Evolutionary conservation across 2,113 vertebrate genomes (phyloP).

Genomic region (Dasyornis broadbenti): DNA sequence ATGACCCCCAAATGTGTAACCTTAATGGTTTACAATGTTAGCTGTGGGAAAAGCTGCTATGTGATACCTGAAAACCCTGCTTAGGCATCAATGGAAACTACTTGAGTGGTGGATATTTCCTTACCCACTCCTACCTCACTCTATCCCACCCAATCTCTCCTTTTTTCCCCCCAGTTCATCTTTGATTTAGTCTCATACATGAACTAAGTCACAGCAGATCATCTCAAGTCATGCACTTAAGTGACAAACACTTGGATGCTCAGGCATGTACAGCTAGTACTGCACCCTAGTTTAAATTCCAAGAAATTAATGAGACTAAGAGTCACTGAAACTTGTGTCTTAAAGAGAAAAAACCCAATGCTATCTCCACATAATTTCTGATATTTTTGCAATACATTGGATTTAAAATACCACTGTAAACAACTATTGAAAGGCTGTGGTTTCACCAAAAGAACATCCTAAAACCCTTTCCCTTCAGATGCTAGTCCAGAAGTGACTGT

Average conservation of each 20-base stretch:
- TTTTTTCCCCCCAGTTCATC: background rate
- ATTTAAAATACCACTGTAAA: background rate
- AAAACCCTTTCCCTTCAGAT: background rate
- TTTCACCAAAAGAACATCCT: background rate
- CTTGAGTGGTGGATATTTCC: background rate
- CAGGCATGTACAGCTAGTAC: background rate
- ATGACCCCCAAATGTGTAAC: background rate
- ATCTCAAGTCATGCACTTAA: accelerated
- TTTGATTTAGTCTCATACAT: background rate
- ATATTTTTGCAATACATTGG: background rate
- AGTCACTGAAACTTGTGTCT: background rate
- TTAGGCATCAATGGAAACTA: background rate
- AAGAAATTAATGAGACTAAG: background rate
- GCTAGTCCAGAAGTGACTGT: background rate
- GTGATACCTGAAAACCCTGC: background rate
- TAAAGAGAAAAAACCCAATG: background rate
- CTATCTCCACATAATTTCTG: background rate
- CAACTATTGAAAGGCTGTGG: background rate
- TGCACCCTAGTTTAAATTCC: background rate
- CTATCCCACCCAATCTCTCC: background rate
- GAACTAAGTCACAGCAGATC: background rate
- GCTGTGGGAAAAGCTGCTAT: background rate
- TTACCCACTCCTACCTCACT: background rate
- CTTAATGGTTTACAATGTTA: background rate
- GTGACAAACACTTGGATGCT: background rate